Conservation (phyloP, 2,113 vertebrate genomes). For the Microtus montanus region DNA sequence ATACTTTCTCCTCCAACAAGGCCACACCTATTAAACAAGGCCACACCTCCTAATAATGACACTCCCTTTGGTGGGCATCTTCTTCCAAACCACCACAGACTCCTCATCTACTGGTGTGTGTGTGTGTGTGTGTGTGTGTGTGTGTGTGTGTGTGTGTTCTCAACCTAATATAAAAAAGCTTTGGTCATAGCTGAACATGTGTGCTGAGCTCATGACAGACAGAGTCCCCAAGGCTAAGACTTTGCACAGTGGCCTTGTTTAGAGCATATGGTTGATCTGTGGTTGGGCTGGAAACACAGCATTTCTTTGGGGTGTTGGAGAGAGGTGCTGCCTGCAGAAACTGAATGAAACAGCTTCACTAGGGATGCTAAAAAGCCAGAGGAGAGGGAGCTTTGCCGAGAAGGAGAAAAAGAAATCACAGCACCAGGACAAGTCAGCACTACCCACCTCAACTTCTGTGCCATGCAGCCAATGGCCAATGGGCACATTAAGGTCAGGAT, state of each 20-base stretch:
- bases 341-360: background rate
- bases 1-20: background rate
- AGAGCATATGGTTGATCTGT: background rate
- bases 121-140: background rate
- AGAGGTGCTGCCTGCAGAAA: background rate
- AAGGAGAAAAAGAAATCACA: background rate
- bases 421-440: background rate
- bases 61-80: background rate
- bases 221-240: background rate
- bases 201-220: background rate
- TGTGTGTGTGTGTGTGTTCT: background rate
- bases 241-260: background rate
- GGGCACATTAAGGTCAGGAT: background rate
- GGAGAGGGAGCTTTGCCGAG: background rate
- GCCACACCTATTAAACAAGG: background rate
- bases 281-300: background rate
- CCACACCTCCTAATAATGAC: background rate
- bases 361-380: background rate
- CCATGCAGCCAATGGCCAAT: background rate
- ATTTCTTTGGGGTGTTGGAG: background rate
- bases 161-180: background rate
- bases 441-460: background rate
- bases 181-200: background rate
- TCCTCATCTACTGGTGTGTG: background rate
- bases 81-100: background rate